A percentile compares a stretch with the other conserved stretches of the same genome.
These are phyloP conservation scores for Drosophila barbarae DNA, from an alignment of 2,888 invertebrate species.

Conservation along the genomic window DNA sequence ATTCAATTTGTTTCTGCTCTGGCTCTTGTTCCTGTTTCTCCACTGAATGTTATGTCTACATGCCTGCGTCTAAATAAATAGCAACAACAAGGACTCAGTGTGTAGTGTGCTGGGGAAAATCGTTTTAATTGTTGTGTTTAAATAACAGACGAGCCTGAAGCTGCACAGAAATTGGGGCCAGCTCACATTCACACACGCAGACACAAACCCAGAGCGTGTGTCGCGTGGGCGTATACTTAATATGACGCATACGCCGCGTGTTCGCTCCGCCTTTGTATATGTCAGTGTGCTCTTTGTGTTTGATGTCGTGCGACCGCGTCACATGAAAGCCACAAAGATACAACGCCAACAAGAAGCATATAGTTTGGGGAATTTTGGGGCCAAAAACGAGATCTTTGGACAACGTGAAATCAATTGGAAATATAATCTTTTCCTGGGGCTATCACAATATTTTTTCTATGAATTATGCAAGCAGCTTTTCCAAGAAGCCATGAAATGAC, in stretches of 20 bases:
- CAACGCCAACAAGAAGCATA: conserved; percentile 2
- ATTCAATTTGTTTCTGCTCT: conserved; percentile 70
- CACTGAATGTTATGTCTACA: conserved; percentile 71
- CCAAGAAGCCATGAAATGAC: conserved; percentile 7
- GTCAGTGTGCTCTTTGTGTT: conserved; percentile 8
- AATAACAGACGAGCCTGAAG: conserved; percentile 59
- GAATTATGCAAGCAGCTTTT: conserved; percentile 10
- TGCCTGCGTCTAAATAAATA: conserved; percentile 71
- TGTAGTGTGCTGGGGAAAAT: conserved; percentile 56
- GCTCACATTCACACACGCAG: conserved; percentile 18
- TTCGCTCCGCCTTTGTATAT: conserved; percentile 19
- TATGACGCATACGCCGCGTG: conserved; percentile 54
- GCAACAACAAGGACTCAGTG: conserved; percentile 33
- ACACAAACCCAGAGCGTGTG: conserved; percentile 18
- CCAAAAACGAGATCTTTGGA: not conserved
- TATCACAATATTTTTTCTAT: conserved; percentile 7
- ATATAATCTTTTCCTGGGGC: conserved; percentile 9
- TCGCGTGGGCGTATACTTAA: conserved; percentile 69
- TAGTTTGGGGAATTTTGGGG: conserved; percentile 15
- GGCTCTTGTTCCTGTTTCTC: conserved; percentile 25
- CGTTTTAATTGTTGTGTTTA: conserved; percentile 76
- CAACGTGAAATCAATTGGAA: conserved; percentile 18
- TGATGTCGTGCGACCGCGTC: conserved; percentile 31
- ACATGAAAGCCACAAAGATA: conserved; percentile 32
- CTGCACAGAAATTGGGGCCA: conserved; percentile 18